These are phyloP conservation scores for Papilio glaucus DNA, from an alignment of 1,140 invertebrate genomes.

Conservation along the genomic window DNA sequence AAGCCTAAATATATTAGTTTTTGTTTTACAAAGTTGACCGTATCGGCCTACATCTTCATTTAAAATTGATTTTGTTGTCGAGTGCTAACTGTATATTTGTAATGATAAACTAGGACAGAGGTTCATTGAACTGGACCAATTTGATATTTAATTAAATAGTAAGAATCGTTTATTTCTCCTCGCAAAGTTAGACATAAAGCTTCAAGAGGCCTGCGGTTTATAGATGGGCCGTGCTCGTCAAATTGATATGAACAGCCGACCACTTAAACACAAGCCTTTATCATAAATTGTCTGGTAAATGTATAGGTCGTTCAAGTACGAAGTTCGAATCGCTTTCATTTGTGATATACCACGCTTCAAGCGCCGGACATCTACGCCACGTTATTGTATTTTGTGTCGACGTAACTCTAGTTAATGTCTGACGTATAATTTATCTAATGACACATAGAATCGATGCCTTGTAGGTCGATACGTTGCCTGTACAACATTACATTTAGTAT, in stretches of 20 bases:
- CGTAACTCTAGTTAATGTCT: background rate
- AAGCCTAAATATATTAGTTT: too few species aligned
- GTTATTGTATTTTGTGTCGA: background rate
- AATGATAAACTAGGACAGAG: background rate
- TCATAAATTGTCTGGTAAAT: slow-evolving; percentile 2
- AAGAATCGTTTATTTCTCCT: background rate
- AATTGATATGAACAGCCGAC: background rate
- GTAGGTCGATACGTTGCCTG: background rate
- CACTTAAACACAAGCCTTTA: background rate
- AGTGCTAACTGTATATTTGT: too few species aligned
- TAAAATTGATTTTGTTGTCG: too few species aligned
- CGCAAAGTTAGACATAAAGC: background rate
- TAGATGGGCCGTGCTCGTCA: background rate
- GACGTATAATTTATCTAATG: background rate
- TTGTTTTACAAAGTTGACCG: too few species aligned
- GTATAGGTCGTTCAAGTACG: background rate
- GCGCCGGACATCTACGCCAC: background rate
- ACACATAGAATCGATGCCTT: background rate
- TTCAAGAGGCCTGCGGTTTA: background rate
- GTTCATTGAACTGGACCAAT: background rate
- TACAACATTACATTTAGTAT: too few species aligned
- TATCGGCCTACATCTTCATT: too few species aligned
- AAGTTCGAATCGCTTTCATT: background rate
- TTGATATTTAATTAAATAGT: background rate
- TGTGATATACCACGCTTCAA: background rate